Evolutionary conservation across 2,797 vertebrate species (phyloP).

Genomic region (Muraenolepis orangiensis): DNA sequence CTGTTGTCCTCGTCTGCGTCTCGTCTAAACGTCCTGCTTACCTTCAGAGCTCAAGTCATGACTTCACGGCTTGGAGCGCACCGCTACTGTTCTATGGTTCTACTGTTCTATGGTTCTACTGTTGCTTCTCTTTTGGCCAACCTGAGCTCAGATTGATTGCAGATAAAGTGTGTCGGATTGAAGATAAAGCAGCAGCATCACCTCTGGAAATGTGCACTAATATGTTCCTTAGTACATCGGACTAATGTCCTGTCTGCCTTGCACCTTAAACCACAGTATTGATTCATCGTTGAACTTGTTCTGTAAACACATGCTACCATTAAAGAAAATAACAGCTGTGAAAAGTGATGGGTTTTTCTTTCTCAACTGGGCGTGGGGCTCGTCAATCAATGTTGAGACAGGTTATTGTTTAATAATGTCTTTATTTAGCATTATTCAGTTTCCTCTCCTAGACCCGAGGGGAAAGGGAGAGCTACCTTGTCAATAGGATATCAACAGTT

Average conservation of each 20-base stretch:
- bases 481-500: conserved; percentile 44
- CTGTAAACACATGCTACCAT: conserved; percentile 48
- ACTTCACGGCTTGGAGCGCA: background rate
- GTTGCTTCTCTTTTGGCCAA: conserved; percentile 23
- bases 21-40: background rate
- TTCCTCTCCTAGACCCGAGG: conserved; percentile 16
- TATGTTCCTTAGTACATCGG: conserved; percentile 13
- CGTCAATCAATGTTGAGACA: background rate
- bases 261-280: conserved; percentile 31
- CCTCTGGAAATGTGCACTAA: conserved; percentile 35
- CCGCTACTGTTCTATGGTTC: background rate
- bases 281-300: conserved; percentile 19
- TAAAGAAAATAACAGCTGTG: conserved; percentile 32
- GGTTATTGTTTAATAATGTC: conserved; percentile 45
- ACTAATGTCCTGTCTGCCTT: conserved; percentile 28
- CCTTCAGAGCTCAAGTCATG: background rate
- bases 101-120: background rate
- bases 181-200: conserved; percentile 27
- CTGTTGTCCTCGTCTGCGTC: background rate
- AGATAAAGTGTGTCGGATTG: conserved; percentile 21
- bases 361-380: background rate
- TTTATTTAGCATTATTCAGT: conserved; percentile 55
- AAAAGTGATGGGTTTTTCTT: background rate
- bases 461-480: conserved; percentile 22
- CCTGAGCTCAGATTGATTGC: conserved; percentile 40